Evolutionary conservation across 2,888 invertebrate species (phyloP).

Genomic region (Phytoseiulus persimilis): DNA sequence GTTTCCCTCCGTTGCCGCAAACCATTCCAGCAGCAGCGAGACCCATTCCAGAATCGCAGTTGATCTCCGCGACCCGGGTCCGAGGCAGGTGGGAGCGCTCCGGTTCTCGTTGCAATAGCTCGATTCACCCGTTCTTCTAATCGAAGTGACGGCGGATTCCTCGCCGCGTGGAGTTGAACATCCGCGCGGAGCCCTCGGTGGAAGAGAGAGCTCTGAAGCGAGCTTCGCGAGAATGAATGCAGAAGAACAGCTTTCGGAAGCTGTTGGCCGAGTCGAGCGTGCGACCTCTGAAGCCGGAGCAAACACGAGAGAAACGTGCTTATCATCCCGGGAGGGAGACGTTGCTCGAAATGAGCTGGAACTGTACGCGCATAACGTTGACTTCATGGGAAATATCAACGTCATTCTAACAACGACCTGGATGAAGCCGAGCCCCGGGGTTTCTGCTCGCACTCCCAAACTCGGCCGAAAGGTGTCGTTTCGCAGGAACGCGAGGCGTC

Average conservation of each 20-base stretch:
- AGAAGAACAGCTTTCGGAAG: not conserved
- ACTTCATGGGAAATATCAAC: not conserved
- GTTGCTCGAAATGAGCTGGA: not conserved
- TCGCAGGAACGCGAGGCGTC: too few relatives aligned
- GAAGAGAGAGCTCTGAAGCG: not conserved
- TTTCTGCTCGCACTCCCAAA: too few relatives aligned
- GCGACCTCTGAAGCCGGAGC: not conserved
- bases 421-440: not conserved
- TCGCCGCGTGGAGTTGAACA: not conserved
- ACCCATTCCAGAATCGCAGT: not conserved
- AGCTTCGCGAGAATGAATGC: not conserved
- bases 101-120: not conserved
- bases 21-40: not conserved
- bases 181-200: not conserved
- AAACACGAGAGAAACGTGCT: conserved; percentile 5
- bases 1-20: not conserved
- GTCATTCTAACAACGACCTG: not conserved
- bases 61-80: not conserved
- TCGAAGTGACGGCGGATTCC: not conserved
- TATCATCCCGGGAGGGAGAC: not conserved
- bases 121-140: not conserved
- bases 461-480: too few relatives aligned
- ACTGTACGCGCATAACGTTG: not conserved
- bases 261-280: not conserved
- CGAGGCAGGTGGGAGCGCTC: not conserved